A percentile compares a stretch with the other conserved stretches of the same genome.
Conservation (phyloP, 2,888 invertebrate species). For the Artemia sinica region DNA sequence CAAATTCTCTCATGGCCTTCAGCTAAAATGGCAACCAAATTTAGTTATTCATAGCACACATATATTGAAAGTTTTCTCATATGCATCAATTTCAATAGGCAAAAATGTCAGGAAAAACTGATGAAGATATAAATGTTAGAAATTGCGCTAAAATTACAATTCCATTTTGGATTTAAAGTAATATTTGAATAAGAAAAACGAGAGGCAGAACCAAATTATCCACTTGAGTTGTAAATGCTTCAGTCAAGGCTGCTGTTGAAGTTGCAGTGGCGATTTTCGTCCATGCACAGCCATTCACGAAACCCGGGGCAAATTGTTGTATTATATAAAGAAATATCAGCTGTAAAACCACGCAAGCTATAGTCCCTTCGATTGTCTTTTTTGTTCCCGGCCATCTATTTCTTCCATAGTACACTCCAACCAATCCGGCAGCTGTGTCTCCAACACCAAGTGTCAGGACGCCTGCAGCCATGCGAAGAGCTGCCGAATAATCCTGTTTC, state of each 20-base stretch:
- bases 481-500: neutral
- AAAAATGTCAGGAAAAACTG: too few relatives aligned
- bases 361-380: conserved; percentile 65
- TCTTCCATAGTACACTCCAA: conserved; percentile 59
- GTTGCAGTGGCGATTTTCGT: conserved; percentile 32
- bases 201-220: conserved; percentile 76
- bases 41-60: too few relatives aligned
- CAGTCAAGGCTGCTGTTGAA: conserved; percentile 48
- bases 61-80: too few relatives aligned
- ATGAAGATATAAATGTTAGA: too few relatives aligned
- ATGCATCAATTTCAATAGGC: too few relatives aligned
- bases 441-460: conserved; percentile 75
- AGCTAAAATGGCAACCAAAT: too few relatives aligned
- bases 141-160: too few relatives aligned
- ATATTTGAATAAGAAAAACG: conserved; percentile 41
- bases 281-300: neutral
- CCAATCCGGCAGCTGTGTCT: conserved; percentile 72
- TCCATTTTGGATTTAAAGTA: conserved; percentile 6
- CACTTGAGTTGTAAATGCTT: conserved; percentile 74
- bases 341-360: conserved; percentile 53
- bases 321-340: conserved; percentile 35
- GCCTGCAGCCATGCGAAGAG: conserved; percentile 42
- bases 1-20: too few relatives aligned
- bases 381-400: conserved; percentile 56
- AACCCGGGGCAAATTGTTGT: neutral